Conservation (phyloP, 2,888 invertebrate genomes). For the Hypselothyrea guttata region DNA sequence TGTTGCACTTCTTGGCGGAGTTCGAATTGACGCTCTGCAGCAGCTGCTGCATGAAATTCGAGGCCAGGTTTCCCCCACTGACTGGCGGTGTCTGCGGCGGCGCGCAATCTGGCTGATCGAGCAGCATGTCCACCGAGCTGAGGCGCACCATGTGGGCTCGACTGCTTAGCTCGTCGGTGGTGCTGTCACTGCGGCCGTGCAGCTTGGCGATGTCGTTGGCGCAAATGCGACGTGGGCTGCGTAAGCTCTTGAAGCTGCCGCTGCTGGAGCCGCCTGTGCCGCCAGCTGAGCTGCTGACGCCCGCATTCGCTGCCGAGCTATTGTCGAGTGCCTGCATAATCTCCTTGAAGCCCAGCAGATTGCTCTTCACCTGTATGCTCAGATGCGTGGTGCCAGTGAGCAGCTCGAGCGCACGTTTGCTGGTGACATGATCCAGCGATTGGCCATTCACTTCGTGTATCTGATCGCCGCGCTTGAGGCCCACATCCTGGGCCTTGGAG, state of each 20-base stretch:
- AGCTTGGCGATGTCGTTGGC: slow-evolving; percentile 87
- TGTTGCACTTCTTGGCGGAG: slow-evolving; percentile 74
- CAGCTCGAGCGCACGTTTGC: slow-evolving; percentile 95
- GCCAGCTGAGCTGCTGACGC: slow-evolving; percentile 39
- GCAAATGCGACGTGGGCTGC: slow-evolving; percentile 80
- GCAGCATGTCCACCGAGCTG: slow-evolving; percentile 89
- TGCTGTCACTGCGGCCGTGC: slow-evolving; percentile 82
- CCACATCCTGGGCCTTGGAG: slow-evolving; percentile 97
- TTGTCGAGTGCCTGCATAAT: slow-evolving; percentile 83
- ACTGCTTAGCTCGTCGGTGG: slow-evolving; percentile 66
- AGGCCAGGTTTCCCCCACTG: slow-evolving; percentile 68
- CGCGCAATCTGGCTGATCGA: slow-evolving; percentile 80
- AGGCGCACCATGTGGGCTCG: slow-evolving; percentile 82
- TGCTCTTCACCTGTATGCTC: slow-evolving; percentile 97
- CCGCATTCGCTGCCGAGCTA: slow-evolving; percentile 63
- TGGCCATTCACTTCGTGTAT: slow-evolving; percentile 99
- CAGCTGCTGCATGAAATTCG: slow-evolving; percentile 84
- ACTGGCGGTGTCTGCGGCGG: slow-evolving; percentile 78
- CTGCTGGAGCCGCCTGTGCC: slow-evolving; percentile 24
- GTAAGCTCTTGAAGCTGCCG: slow-evolving; percentile 65
- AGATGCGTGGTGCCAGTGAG: slow-evolving; percentile 96
- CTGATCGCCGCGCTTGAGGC: slow-evolving; percentile 98
- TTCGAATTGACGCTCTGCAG: slow-evolving; percentile 79
- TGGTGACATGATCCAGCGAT: slow-evolving; percentile 96
- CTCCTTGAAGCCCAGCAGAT: slow-evolving; percentile 92